Evolutionary conservation across 2,888 invertebrate genomes (phyloP).

Genomic region (Pinctada fucata): DNA sequence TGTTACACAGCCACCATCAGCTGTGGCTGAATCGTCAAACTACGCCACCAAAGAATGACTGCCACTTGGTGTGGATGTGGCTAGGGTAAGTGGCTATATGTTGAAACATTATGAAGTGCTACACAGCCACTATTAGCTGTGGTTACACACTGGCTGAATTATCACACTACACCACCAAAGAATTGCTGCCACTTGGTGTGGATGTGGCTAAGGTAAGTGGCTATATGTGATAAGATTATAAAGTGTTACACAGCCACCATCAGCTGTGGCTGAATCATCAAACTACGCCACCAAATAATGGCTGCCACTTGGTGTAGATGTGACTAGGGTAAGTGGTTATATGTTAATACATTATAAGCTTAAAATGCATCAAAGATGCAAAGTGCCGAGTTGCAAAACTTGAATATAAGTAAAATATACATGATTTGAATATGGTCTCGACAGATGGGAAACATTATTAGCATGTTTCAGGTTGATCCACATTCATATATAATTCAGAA

Average conservation of each 20-base stretch:
- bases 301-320: slow-evolving; percentile 85
- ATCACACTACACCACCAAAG: slow-evolving; percentile 90
- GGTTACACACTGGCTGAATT: slow-evolving; percentile 94
- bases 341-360: slow-evolving; percentile 57
- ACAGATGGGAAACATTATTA: too few species aligned
- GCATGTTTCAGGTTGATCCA: too few species aligned
- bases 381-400: too few species aligned
- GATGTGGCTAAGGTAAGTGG: slow-evolving; percentile 83
- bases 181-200: slow-evolving; percentile 87
- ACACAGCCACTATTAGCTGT: slow-evolving; percentile 91
- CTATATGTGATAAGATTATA: not conserved
- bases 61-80: slow-evolving; percentile 84
- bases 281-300: slow-evolving; percentile 91
- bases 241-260: slow-evolving; percentile 92
- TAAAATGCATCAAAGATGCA: too few species aligned
- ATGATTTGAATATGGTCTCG: too few species aligned
- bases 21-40: slow-evolving; percentile 94
- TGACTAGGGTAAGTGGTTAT: slow-evolving; percentile 81
- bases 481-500: too few species aligned
- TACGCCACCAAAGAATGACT: slow-evolving; percentile 91
- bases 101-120: slow-evolving; percentile 80
- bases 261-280: slow-evolving; percentile 93
- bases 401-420: too few species aligned
- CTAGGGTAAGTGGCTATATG: slow-evolving; percentile 79
- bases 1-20: slow-evolving; percentile 92